Percentiles rank a stretch among this genome's conserved stretches.
Conservation (phyloP, 2,888 invertebrate genomes). For the Cancer borealis region DNA sequence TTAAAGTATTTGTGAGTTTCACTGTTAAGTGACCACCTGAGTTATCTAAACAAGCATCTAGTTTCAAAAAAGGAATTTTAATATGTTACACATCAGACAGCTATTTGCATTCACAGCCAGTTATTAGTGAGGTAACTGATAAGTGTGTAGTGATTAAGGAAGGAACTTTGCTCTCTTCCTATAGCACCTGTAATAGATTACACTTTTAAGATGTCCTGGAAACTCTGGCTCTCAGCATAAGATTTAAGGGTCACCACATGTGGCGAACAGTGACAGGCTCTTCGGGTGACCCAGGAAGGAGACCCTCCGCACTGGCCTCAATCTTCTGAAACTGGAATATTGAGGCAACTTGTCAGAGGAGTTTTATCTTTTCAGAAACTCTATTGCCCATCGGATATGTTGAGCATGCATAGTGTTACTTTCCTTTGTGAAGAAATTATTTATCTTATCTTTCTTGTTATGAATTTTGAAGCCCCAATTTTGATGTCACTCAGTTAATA, state of each 20-base stretch:
- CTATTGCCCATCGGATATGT: neutral
- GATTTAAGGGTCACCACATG: constrained; percentile 42
- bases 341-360: constrained; percentile 30
- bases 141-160: neutral
- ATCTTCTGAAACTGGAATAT: constrained; percentile 65
- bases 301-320: constrained; percentile 53
- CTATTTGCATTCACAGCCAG: constrained; percentile 31
- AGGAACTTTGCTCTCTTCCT: neutral
- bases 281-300: constrained; percentile 61
- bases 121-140: constrained; percentile 7
- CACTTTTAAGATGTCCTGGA: constrained; percentile 36
- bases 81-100: neutral
- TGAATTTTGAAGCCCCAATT: neutral
- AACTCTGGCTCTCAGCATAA: neutral
- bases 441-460: neutral
- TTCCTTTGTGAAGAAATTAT: neutral
- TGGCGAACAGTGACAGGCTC: constrained; percentile 59
- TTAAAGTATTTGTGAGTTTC: neutral
- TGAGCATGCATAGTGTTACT: neutral
- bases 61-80: neutral
- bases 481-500: neutral
- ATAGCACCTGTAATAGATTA: constrained; percentile 29
- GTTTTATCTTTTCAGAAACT: neutral
- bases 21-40: neutral
- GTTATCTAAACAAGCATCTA: neutral